Conservation (phyloP, 2,888 invertebrate genomes). For the Diaprepes abbreviatus region DNA sequence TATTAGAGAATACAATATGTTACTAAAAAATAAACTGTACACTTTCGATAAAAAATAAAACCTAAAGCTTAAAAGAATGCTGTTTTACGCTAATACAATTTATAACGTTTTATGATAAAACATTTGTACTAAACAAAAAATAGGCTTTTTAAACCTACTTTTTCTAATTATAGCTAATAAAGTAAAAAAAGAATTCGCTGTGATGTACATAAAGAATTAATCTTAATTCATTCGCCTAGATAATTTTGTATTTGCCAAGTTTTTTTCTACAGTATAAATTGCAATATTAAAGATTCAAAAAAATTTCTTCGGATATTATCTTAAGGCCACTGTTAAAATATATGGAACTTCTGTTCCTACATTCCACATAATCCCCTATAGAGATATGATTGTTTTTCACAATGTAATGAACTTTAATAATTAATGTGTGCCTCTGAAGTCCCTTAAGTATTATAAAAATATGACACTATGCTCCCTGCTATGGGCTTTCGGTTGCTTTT, state of each 20-base stretch:
- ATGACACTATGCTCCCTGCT: constrained; percentile 11
- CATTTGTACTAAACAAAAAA: constrained; percentile 49
- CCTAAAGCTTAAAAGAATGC: constrained; percentile 46
- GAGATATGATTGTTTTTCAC: constrained; percentile 41
- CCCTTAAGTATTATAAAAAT: constrained; percentile 17
- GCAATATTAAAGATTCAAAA: constrained; percentile 42
- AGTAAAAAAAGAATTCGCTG: constrained; percentile 19
- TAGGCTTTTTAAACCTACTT: constrained; percentile 44
- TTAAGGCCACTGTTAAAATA: constrained; percentile 51
- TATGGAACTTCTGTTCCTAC: constrained; percentile 45
- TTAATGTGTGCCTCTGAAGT: constrained; percentile 26
- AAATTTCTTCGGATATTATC: constrained; percentile 45
- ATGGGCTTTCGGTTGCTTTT: background rate
- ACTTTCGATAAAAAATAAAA: constrained; percentile 47
- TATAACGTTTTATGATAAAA: constrained; percentile 37
- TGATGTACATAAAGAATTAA: constrained; percentile 23
- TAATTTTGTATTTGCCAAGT: constrained; percentile 15
- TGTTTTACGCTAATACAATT: constrained; percentile 43
- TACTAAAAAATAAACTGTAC: constrained; percentile 51
- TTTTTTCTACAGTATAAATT: constrained; percentile 46
- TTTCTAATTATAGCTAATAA: constrained; percentile 16
- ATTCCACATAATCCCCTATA: constrained; percentile 39
- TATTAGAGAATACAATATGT: constrained; percentile 48
- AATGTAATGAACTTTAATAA: constrained; percentile 19
- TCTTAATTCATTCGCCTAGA: constrained; percentile 13